Evolutionary conservation across 2,888 invertebrate species (phyloP).

Genomic region (Cremastobaeus sp.): DNA sequence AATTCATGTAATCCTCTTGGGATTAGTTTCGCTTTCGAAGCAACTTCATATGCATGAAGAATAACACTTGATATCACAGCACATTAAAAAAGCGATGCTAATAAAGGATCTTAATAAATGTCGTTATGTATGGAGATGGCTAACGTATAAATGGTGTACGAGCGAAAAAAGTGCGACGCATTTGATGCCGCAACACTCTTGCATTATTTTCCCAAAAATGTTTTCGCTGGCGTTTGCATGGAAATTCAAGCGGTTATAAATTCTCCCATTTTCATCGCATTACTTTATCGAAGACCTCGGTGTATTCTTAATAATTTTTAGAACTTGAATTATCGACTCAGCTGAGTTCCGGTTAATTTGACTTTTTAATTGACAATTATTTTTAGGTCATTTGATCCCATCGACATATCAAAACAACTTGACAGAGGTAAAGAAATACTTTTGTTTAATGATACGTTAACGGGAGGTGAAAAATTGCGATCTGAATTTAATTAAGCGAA

Average conservation of each 20-base stretch:
- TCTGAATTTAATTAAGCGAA: no score
- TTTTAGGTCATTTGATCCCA: constrained; percentile 17
- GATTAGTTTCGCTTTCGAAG: constrained; percentile 37
- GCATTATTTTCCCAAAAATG: constrained; percentile 44
- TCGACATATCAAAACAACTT: constrained; percentile 3
- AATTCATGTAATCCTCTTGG: constrained; percentile 9
- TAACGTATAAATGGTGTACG: constrained; percentile 38
- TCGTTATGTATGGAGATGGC: constrained; percentile 57
- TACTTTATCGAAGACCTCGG: constrained; percentile 36
- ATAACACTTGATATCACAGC: constrained; percentile 56
- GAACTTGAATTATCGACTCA: constrained; percentile 36
- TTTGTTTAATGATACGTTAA: constrained; percentile 34
- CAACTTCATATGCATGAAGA: constrained; percentile 64
- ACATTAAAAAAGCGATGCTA: constrained; percentile 57
- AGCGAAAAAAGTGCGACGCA: constrained; percentile 26
- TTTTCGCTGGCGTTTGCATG: constrained; percentile 40
- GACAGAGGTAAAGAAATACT: constrained; percentile 27
- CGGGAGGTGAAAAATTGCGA: constrained; percentile 6
- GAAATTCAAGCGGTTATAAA: constrained; percentile 33
- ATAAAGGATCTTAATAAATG: constrained; percentile 64
- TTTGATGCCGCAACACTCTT: constrained; percentile 19
- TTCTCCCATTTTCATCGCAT: constrained; percentile 41
- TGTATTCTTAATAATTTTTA: constrained; percentile 32
- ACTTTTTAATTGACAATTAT: constrained; percentile 19
- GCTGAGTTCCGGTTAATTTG: no score